A percentile compares a stretch with the other conserved stretches of the same genome.
phyloP scores from a whole-genome alignment of 2,888 invertebrate genomes.

The Helicoverpa assulta region DNA sequence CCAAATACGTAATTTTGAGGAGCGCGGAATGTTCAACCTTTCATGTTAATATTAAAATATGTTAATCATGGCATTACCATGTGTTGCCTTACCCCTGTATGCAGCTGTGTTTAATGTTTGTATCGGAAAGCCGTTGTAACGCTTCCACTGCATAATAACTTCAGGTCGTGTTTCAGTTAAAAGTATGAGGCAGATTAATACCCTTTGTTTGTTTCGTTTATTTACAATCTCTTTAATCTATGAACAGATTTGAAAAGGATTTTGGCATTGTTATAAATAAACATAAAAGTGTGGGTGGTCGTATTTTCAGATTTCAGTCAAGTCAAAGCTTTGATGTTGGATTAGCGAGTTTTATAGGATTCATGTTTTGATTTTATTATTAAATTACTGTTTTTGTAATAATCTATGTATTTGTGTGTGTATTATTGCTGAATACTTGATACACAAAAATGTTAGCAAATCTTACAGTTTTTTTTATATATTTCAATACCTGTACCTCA shows the following conservation, averaged over 20 bases:
- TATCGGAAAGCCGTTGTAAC: constrained; percentile 15
- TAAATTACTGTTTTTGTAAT: not conserved
- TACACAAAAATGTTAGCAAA: too few species aligned
- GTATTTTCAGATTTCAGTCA: not conserved
- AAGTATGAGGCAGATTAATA: not conserved
- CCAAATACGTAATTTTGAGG: constrained; percentile 77
- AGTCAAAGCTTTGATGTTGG: not conserved
- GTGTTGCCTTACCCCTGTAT: constrained; percentile 71
- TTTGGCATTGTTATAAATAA: not conserved
- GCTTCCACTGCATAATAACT: not conserved
- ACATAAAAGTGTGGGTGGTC: not conserved
- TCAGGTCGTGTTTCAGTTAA: not conserved
- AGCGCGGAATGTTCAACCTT: constrained; percentile 70
- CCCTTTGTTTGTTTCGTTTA: not conserved
- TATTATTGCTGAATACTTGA: too few species aligned
- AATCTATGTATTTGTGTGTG: too few species aligned
- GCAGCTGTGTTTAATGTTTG: constrained; percentile 64
- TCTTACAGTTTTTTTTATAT: too few species aligned
- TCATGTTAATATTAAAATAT: constrained; percentile 86
- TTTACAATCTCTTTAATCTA: not conserved
- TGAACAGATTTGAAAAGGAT: not conserved
- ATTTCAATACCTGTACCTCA: too few species aligned
- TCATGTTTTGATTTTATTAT: not conserved
- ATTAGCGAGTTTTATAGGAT: not conserved
- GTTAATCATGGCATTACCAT: constrained; percentile 83